Evolutionary conservation across 2,113 vertebrate genomes (phyloP).

Genomic region (Eurystomus gularis): DNA sequence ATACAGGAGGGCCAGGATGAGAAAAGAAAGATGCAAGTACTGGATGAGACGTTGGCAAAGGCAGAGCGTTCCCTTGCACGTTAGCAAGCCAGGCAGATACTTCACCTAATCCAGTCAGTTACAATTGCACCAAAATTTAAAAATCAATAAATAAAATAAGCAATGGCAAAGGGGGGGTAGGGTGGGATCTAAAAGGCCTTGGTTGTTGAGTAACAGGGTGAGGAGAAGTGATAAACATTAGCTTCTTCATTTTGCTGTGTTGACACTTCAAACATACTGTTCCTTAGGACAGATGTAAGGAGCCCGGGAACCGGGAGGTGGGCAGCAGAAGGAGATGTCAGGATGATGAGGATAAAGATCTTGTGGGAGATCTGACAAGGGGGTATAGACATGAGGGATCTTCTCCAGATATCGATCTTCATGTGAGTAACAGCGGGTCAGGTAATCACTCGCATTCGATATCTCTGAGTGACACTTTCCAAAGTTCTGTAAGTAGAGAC

Average conservation of each 20-base stretch:
- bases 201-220: not conserved
- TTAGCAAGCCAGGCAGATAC: constrained; percentile 38
- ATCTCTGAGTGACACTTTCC: constrained; percentile 78
- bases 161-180: not conserved
- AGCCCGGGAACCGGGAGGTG: constrained; percentile 76
- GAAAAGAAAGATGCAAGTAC: not conserved
- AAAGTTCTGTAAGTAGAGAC: constrained; percentile 78
- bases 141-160: not conserved
- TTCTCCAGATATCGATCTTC: constrained; percentile 76
- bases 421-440: constrained; percentile 76
- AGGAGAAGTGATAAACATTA: not conserved
- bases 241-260: not conserved
- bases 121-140: not conserved
- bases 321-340: constrained; percentile 75
- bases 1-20: not conserved
- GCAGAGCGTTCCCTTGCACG: constrained; percentile 21
- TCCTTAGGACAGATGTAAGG: constrained; percentile 85
- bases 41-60: not conserved
- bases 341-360: constrained; percentile 75
- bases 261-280: constrained; percentile 79
- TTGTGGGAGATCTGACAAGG: constrained; percentile 77
- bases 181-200: constrained; percentile 4
- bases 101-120: not conserved
- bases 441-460: constrained; percentile 81
- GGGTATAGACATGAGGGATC: constrained; percentile 70